Base-by-base conservation (phyloP, 2,888 invertebrate species). In the Linnaemya vulpina region DNA sequence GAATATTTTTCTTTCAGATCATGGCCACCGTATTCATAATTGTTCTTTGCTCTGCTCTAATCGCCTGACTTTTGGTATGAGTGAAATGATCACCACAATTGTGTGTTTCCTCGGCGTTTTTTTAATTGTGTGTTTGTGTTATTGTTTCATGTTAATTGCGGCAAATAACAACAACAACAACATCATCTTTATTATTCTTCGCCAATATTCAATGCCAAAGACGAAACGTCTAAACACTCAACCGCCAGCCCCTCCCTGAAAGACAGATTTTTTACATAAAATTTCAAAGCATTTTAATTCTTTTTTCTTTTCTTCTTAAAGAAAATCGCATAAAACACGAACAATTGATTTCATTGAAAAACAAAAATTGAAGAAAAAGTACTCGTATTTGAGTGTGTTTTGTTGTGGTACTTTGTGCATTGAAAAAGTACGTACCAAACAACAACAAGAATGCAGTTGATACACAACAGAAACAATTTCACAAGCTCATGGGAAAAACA, bases 161-260 rank as follows among this genome's bases (percentile, higher is more conserved):
- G 43, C 35, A 58, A 73, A 67, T 73, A 55, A 67, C 40, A 46
- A 73, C 10, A 15, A 38, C 30, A 58, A 67, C 53, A 67, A 65
- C 11, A 46, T 38, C 30, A 30, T 5, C 30, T 3, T 30, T 30
- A 30, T 30, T 65, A 63, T 70, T 68, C 67, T 75, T 58, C 70
- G 83, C 67, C 83, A 83, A 83, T 73, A 83, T 79, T 63, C 83
- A 84, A 79, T 84, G 83, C 79, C 83, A 84, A 79, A 75, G 70
- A 75, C 83, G 38, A 65, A 55, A 62, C 58, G 55, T 65, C 40
- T 68, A 38, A 60, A 67, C 30, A 20, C 9, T 4, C 60, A 67
- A 51, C 8, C 3, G 55, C 1, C 51, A 73, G 15, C 67, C 25
- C 68, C 55, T 74, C 51, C 9, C 65, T 51, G 20, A 11, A 10